A percentile compares a stretch with the other conserved stretches of the same genome.
phyloP scores from a whole-genome alignment of 1,140 invertebrate genomes.

The Sycophaga agraensis region DNA sequence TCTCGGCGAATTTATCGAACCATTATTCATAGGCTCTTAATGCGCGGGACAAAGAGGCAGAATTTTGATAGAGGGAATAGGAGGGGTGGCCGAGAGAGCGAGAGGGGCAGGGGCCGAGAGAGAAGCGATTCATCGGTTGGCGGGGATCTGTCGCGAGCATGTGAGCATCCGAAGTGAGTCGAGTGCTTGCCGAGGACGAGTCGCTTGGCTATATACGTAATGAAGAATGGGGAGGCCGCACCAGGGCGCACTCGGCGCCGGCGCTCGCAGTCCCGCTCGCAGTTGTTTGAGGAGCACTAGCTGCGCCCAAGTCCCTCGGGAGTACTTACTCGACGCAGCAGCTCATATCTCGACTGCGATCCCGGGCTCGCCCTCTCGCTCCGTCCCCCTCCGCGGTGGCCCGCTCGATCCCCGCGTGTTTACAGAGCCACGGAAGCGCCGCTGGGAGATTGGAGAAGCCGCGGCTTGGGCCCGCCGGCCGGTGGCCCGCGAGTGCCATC shows the following conservation, averaged over 20 bases:
- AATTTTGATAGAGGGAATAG: neutral
- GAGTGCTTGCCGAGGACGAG: slow-evolving; percentile 27
- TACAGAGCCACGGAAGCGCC: too few relatives aligned
- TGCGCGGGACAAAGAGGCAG: too few relatives aligned
- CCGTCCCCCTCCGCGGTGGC: too few relatives aligned
- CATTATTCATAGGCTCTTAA: too few relatives aligned
- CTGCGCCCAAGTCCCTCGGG: slow-evolving; percentile 35
- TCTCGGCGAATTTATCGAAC: neutral
- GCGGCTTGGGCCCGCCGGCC: too few relatives aligned
- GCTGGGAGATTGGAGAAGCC: too few relatives aligned
- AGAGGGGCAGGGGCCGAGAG: too few relatives aligned
- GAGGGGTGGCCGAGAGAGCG: too few relatives aligned
- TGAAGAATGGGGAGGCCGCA: slow-evolving; percentile 43
- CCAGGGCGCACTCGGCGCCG: too few relatives aligned
- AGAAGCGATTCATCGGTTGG: slow-evolving; percentile 23
- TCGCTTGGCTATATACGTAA: slow-evolving; percentile 40
- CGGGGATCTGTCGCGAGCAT: slow-evolving; percentile 3
- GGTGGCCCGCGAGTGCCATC: too few relatives aligned
- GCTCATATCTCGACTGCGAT: slow-evolving; percentile 12
- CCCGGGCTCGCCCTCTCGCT: too few relatives aligned
- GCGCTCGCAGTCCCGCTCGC: neutral
- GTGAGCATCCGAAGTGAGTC: slow-evolving; percentile 23
- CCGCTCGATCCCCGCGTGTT: too few relatives aligned
- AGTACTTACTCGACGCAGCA: slow-evolving; percentile 33
- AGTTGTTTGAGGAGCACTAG: slow-evolving; percentile 46